Evolutionary conservation across 35 echinoderm and acorn worm genomes (phyloP).

Genomic region (Eucidaris tribuloides): DNA sequence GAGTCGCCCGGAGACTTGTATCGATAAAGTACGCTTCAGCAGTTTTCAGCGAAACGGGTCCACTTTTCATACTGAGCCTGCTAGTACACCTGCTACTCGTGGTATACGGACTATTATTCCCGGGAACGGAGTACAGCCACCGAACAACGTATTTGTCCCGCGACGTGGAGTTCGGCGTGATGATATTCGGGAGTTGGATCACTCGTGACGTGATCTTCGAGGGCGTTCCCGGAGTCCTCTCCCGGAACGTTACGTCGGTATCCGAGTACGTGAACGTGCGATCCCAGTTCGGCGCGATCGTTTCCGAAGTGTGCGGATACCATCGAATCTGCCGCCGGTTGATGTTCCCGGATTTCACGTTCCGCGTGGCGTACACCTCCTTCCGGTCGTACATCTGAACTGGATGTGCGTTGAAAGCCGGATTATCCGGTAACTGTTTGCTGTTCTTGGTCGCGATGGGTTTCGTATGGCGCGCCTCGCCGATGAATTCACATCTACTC

Average conservation of each 20-base stretch:
- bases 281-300: slow-evolving; percentile 14
- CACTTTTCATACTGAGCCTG: neutral
- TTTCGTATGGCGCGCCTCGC: neutral
- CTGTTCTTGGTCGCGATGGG: slow-evolving; percentile 26
- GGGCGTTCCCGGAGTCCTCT: slow-evolving; percentile 11
- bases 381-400: slow-evolving; percentile 2
- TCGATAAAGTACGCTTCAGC: slow-evolving; percentile 19
- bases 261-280: slow-evolving; percentile 21
- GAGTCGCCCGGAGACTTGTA: neutral
- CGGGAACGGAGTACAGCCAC: slow-evolving; percentile 32
- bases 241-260: slow-evolving; percentile 12
- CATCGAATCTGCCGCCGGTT: slow-evolving; percentile 3
- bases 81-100: neutral
- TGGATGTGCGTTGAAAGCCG: slow-evolving; percentile 8
- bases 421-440: slow-evolving; percentile 36
- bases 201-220: slow-evolving; percentile 7
- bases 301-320: slow-evolving; percentile 17
- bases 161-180: neutral
- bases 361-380: slow-evolving; percentile 2
- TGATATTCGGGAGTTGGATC: slow-evolving; percentile 34
- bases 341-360: neutral
- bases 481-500: neutral
- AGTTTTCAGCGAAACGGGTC: slow-evolving; percentile 5
- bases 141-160: slow-evolving; percentile 40
- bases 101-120: slow-evolving; percentile 17